These are phyloP conservation scores for Periparus ater DNA, from an alignment of 2,797 vertebrate species.

Conservation along the genomic window DNA sequence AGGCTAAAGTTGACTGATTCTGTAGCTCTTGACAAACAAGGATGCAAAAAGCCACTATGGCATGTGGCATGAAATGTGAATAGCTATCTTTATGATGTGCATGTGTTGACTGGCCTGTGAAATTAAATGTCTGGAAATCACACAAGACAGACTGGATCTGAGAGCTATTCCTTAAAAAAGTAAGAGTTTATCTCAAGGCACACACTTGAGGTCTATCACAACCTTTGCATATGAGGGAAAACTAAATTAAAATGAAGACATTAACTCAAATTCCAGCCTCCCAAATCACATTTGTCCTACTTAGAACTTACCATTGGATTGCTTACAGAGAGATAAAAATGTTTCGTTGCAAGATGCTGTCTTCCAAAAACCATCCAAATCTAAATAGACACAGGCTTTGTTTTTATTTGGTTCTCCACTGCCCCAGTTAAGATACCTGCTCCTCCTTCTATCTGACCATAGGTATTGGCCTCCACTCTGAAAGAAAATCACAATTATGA, in stretches of 20 bases:
- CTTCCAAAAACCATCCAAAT: slow-evolving; percentile 86
- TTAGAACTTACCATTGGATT: slow-evolving; percentile 78
- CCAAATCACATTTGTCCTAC: neutral
- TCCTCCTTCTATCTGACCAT: slow-evolving; percentile 85
- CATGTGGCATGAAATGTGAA: neutral
- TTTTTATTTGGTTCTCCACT: slow-evolving; percentile 83
- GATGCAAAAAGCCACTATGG: neutral
- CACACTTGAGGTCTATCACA: neutral
- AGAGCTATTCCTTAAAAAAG: neutral
- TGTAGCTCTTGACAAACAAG: neutral
- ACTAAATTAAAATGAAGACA: neutral
- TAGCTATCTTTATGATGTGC: neutral
- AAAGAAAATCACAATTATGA: neutral
- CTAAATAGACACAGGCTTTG: slow-evolving; percentile 85
- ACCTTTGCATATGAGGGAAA: neutral
- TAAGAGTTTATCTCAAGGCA: neutral
- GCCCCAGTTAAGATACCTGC: slow-evolving; percentile 85
- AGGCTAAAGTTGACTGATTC: neutral
- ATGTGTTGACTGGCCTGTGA: neutral
- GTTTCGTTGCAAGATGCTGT: slow-evolving; percentile 80
- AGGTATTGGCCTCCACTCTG: slow-evolving; percentile 80
- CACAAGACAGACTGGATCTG: neutral
- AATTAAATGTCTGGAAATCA: neutral
- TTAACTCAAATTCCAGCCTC: neutral
- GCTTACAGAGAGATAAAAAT: slow-evolving; percentile 85